Evolutionary conservation across 2,888 invertebrate genomes (phyloP), one percentile per base, ranked within the genome.

Genomic region (Diarsia mendica): DNA sequence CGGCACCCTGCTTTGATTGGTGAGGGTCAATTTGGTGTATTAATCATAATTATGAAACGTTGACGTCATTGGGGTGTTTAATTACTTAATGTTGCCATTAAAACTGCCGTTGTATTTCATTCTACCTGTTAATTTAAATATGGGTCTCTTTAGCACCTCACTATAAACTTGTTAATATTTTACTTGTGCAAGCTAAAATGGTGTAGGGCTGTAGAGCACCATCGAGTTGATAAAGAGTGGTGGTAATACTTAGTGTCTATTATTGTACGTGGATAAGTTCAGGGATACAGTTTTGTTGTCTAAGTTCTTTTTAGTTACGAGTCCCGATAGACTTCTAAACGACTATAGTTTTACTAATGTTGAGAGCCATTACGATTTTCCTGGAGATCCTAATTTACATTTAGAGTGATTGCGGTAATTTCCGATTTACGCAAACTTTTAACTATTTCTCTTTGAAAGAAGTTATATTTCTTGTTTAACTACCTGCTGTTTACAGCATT

Each of bases 1-100:
- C 64, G 53, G 60, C 67, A 58, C 75, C 80, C 67, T 48, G 67
- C 49, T 75, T 67, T 63, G 74, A 79, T 78, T 72, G 55, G 49
- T 58, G 55, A 67, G 67, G 74, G 82, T 48, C 67, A 67, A 61
- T 55, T 72, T 39, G 58, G 15, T 68, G 53, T 77, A 55, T 83
- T 72, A 51, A 84, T 84, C 75, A 79, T 75, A 84, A 79, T 79
- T 79, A 79, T 82, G 71, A 75, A 61, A 28, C 60, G 13, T 49
- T 68, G 58, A 69, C 53, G 61, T 69, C 83, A 79, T 83, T 48
- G 39, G 51, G 44, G 51, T 77, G 11, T 67, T 67, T 77, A 82
- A 81, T 81, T 75, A 81, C 48, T 63, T 66, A 81, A 66, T 48
- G 48, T 48, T 44, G 55, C 44, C 18, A 64, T 72, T 53, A 55